Conservation (phyloP, 2,888 invertebrate genomes). For the Mechanitis mazaeus region DNA sequence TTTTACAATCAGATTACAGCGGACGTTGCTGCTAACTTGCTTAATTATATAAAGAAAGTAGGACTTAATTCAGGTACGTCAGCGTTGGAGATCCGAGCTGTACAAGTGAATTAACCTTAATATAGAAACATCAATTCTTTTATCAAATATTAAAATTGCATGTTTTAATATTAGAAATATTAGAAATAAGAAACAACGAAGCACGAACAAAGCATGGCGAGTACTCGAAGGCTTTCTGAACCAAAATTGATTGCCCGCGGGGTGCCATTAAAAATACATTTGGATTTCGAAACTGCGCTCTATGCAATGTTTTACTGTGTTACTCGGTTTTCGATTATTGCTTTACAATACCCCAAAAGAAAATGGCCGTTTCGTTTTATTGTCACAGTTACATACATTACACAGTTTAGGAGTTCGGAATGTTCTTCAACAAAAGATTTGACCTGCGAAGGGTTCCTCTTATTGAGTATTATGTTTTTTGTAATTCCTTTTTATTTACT, state of each 20-base stretch:
- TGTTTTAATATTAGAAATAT: conserved; percentile 25
- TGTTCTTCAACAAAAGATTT: conserved; percentile 15
- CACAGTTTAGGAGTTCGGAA: conserved; percentile 4
- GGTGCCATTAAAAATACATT: conserved; percentile 56
- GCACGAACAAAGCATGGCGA: conserved; percentile 27
- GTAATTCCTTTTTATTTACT: conserved; percentile 10
- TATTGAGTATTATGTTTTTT: conserved; percentile 13
- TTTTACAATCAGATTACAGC: too few relatives aligned
- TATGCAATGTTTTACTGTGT: conserved; percentile 32
- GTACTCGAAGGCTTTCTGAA: conserved; percentile 34
- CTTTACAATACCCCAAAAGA: conserved; percentile 19
- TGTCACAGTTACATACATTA: not conserved
- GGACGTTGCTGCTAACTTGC: too few relatives aligned
- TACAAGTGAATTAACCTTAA: not conserved
- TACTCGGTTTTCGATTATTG: conserved; percentile 26
- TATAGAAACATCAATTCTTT: not conserved
- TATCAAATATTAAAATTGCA: conserved; percentile 23
- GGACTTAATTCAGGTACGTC: too few relatives aligned
- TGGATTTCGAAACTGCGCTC: conserved; percentile 36
- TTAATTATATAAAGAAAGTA: too few relatives aligned
- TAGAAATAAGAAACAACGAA: conserved; percentile 18
- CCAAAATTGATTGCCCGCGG: conserved; percentile 48
- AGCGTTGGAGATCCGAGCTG: not conserved
- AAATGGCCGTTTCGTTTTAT: conserved; percentile 9
- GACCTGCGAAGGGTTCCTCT: conserved; percentile 16